Conservation (phyloP, 1,140 invertebrate genomes). For the Nasonia longicornis region DNA sequence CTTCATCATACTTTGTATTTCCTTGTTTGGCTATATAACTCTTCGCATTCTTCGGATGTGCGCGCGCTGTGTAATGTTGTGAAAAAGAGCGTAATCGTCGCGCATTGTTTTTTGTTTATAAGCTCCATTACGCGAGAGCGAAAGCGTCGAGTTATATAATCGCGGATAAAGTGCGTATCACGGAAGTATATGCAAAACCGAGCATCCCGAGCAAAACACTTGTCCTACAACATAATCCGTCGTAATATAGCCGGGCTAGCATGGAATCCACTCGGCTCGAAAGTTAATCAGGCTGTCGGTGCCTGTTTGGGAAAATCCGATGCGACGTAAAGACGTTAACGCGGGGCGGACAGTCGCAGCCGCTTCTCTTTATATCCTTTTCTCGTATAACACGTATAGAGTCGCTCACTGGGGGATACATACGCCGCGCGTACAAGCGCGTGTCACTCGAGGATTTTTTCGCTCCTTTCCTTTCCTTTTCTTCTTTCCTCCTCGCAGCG, state of each 20-base stretch:
- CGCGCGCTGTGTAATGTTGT: too few relatives aligned
- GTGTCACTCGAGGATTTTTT: constrained; percentile 21
- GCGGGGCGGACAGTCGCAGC: constrained; percentile 16
- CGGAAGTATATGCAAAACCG: not conserved
- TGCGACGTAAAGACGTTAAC: constrained; percentile 28
- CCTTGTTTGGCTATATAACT: too few relatives aligned
- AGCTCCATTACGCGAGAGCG: not conserved
- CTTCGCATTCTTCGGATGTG: too few relatives aligned
- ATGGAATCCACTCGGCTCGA: not conserved
- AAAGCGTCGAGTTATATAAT: not conserved
- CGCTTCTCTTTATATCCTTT: not conserved
- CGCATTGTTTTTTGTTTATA: too few relatives aligned
- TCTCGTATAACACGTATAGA: not conserved
- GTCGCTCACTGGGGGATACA: not conserved
- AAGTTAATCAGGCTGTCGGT: constrained; percentile 44
- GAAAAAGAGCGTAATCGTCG: too few relatives aligned
- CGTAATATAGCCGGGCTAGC: not conserved
- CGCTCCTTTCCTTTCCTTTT: constrained; percentile 3
- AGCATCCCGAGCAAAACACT: not conserved
- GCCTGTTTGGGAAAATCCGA: constrained; percentile 39
- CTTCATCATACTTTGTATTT: too few relatives aligned
- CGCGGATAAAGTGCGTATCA: not conserved
- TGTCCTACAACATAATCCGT: constrained; percentile 26
- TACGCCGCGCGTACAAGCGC: not conserved
- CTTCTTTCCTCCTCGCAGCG: not conserved